These are phyloP conservation scores for Pantala flavescens DNA, from an alignment of 1,140 invertebrate species.

Conservation along the genomic window DNA sequence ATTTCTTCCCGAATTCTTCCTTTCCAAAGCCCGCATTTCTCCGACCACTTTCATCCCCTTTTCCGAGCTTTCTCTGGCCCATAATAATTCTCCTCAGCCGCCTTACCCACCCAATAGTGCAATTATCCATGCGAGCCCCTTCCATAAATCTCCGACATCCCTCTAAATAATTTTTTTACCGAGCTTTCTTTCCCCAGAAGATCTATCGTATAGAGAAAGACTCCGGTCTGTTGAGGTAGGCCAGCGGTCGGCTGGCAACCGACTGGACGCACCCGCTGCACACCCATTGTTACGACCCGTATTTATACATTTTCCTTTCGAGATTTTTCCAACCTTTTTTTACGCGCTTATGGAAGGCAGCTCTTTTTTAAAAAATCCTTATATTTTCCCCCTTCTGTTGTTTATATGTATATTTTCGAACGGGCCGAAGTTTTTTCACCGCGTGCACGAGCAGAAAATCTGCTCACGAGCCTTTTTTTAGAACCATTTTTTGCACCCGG, in stretches of 20 bases:
- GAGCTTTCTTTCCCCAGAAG: not conserved
- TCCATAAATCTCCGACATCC: not conserved
- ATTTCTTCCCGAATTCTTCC: not conserved
- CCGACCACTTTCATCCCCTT: not conserved
- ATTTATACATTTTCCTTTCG: not conserved
- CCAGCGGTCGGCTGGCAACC: not conserved
- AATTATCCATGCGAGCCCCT: not conserved
- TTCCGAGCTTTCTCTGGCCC: not conserved
- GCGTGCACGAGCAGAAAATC: no score
- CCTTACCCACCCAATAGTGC: not conserved
- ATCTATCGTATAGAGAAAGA: not conserved
- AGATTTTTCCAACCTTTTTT: not conserved
- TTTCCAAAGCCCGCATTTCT: not conserved
- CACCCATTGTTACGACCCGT: not conserved
- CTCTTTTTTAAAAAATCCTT: not conserved
- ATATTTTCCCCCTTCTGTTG: not conserved
- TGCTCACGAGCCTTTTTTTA: no score
- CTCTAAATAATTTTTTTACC: not conserved
- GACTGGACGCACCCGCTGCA: not conserved
- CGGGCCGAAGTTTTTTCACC: no score
- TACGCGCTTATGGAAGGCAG: not conserved
- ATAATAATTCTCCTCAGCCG: not conserved
- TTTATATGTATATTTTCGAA: not conserved
- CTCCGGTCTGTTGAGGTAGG: not conserved
- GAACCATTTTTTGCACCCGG: no score